Evolutionary conservation across 2,888 invertebrate genomes (phyloP).

Genomic region (Amitus sp.): DNA sequence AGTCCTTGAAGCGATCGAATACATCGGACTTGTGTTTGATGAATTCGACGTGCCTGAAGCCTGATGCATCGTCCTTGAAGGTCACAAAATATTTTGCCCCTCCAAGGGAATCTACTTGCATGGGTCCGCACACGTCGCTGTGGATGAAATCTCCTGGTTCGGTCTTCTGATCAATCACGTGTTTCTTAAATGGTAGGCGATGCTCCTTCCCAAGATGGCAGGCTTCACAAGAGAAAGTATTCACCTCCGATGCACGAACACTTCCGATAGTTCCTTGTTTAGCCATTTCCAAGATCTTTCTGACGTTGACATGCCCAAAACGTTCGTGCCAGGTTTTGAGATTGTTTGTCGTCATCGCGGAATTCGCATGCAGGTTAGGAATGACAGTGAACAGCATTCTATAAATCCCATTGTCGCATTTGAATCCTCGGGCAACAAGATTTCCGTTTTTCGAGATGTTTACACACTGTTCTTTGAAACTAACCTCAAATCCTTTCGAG

Average conservation of each 20-base stretch:
- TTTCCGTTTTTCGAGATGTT: neutral
- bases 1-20: conserved; percentile 37
- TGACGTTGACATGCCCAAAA: neutral
- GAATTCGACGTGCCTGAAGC: conserved; percentile 35
- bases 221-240: conserved; percentile 40
- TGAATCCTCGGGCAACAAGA: neutral
- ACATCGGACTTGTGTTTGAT: conserved; percentile 40
- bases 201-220: conserved; percentile 44
- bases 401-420: neutral
- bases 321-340: neutral
- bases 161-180: too few species aligned
- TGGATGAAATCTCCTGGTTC: conserved; percentile 23
- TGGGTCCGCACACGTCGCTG: conserved; percentile 18
- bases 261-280: too few species aligned
- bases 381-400: neutral
- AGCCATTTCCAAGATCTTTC: too few species aligned
- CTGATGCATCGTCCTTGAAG: conserved; percentile 34
- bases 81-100: conserved; percentile 31
- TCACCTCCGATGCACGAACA: conserved; percentile 10
- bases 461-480: neutral
- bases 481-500: neutral
- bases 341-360: neutral
- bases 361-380: neutral
- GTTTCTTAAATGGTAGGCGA: conserved; percentile 31
- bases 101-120: conserved; percentile 23